phyloP scores from a whole-genome alignment of 2,797 vertebrate species.

The Coendou prehensilis region DNA sequence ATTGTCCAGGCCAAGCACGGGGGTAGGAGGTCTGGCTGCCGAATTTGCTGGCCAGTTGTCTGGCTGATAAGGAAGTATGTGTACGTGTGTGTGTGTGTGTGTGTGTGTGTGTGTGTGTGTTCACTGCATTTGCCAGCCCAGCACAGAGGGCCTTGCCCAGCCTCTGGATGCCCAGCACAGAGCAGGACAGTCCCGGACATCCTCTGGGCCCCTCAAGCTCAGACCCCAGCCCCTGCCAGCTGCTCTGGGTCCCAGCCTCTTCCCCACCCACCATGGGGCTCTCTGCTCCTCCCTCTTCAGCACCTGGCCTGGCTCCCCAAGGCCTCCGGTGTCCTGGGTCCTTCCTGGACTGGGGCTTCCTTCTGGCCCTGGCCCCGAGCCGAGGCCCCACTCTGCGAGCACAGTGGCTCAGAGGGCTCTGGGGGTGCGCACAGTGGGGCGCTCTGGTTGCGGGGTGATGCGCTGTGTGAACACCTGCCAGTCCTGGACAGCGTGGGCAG shows the following conservation, averaged over 20 bases:
- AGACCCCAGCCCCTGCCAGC: not conserved
- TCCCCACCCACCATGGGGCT: rapidly evolving
- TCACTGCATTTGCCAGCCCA: not conserved
- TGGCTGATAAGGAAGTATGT: not conserved
- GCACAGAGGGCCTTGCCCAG: not conserved
- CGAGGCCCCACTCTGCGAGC: not conserved
- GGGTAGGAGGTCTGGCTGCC: not conserved
- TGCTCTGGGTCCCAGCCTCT: not conserved
- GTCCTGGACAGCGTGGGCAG: not conserved
- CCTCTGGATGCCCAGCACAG: rapidly evolving
- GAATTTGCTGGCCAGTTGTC: not conserved
- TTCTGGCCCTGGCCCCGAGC: not conserved
- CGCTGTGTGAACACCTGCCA: not conserved
- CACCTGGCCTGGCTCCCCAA: not conserved
- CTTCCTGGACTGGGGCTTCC: not conserved
- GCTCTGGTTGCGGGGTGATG: too few relatives aligned
- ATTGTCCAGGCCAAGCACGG: not conserved
- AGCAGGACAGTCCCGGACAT: not conserved
- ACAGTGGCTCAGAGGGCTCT: not conserved
- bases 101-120: not conserved
- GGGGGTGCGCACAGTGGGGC: not conserved
- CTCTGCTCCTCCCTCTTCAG: not conserved
- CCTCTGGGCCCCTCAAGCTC: not conserved
- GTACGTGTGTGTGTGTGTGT: too few relatives aligned
- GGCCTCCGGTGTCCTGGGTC: not conserved